Evolutionary conservation across 2,797 vertebrate genomes (phyloP), one percentile per base, ranked within the genome.

Genomic region (Antrozous pallidus): DNA sequence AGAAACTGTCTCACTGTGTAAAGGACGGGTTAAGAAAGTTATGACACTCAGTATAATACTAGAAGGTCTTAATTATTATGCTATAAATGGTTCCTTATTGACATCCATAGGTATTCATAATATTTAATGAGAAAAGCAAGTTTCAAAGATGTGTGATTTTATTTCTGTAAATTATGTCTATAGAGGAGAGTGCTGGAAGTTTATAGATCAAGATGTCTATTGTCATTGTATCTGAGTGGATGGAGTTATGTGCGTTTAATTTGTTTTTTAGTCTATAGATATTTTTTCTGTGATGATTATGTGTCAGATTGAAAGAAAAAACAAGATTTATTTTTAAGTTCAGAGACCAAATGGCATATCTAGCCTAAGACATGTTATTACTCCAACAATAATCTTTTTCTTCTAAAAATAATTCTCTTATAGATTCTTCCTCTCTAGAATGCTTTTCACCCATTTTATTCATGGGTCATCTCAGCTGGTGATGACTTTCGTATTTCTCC

Each of bases 331-430:
- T 78, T 71, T 95, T 94, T 82, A 40, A 81, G 38, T 61, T 83
- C 20, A 5, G 51, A 84, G 42, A 90, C 24, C 47, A 91, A 93
- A 92, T 49, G 61, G 87, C 36, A 69, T 63, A 54, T 20, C 33
- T 79, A 56, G 17, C 16, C 71, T 42, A 80, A 80, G 54, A 78
- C 3, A 70, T 79, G 56, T 82, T 28, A 92, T 77, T 93, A 78
- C 31, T 92, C 70, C 71, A 80, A 85, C n/a, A 71, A 79, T 81
- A n/a, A 5, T 28, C n/a, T 49, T 88, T 86, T 92, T 42, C 31
- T 45, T 90, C 33, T 94, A 83, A 90, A 94, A 83, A 63, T 54
- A 75, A 45, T 47, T 47, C 86, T 88, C 82, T 82, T 49, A 71
- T 36, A 58, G 49, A 81, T 42, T 84, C 49, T 88, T 87, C 47